Percentiles rank a stretch among this genome's conserved stretches.
phyloP scores from a whole-genome alignment of 1,140 invertebrate genomes.

The Akabosia matsudoensis region DNA sequence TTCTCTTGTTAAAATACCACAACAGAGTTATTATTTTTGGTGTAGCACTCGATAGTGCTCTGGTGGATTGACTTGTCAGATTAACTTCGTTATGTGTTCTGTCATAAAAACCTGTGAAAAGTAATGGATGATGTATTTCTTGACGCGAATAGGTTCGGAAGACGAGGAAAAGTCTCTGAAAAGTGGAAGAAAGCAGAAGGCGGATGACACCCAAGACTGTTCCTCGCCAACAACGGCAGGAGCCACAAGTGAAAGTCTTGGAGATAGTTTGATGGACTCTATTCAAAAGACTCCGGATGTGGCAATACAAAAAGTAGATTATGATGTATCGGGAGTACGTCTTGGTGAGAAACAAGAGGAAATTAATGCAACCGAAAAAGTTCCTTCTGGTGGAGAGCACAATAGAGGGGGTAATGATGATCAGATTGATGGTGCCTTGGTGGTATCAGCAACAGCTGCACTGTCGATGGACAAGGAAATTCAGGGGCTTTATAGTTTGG shows the following conservation, averaged over 20 bases:
- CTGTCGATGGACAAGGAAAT: neutral
- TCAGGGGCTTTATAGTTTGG: neutral
- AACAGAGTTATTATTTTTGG: too few relatives aligned
- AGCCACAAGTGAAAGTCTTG: conserved; percentile 33
- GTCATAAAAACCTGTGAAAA: too few relatives aligned
- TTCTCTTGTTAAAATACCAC: too few relatives aligned
- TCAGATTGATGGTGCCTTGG: neutral
- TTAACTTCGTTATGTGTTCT: too few relatives aligned
- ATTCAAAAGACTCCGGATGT: conserved; percentile 31
- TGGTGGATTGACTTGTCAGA: too few relatives aligned
- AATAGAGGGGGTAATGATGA: neutral
- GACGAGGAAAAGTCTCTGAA: neutral
- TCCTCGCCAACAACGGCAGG: neutral
- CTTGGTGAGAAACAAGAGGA: neutral
- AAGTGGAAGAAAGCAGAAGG: neutral
- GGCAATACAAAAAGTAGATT: neutral
- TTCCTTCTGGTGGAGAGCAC: neutral
- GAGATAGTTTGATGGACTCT: conserved; percentile 43
- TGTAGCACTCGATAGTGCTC: too few relatives aligned
- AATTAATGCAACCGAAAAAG: neutral
- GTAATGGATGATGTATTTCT: too few relatives aligned
- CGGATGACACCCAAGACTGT: neutral
- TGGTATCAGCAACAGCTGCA: neutral
- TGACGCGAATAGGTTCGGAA: neutral
- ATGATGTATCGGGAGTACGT: neutral